phyloP scores from a whole-genome alignment of 1,140 invertebrate species.

The Microplitis demolitor region DNA sequence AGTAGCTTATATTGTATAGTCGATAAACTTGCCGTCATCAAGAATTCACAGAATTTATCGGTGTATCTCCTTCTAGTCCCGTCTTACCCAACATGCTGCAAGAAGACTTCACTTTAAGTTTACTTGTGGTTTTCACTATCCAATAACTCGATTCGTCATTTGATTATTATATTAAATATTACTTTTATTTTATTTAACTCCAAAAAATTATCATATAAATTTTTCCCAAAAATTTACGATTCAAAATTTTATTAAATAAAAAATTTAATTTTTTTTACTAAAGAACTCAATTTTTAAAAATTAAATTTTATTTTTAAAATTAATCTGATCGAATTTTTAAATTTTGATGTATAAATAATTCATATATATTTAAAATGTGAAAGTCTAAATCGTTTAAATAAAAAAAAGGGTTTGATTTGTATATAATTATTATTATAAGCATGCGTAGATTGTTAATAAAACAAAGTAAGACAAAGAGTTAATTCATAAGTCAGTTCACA shows the following conservation, averaged over 20 bases:
- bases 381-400: not conserved
- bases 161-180: not conserved
- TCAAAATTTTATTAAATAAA: too few species aligned
- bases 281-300: too few species aligned
- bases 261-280: too few species aligned
- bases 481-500: constrained; percentile 29
- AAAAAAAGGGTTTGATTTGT: not conserved
- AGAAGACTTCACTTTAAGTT: constrained; percentile 7
- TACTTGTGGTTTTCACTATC: not conserved
- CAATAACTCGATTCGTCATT: constrained; percentile 11
- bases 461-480: not conserved
- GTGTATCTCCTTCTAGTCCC: not conserved
- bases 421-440: not conserved
- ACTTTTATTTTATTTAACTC: too few species aligned
- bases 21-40: constrained; percentile 2
- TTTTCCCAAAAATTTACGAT: too few species aligned
- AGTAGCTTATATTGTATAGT: not conserved
- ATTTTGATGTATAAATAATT: too few species aligned
- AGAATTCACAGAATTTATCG: constrained; percentile 9
- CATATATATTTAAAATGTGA: not conserved
- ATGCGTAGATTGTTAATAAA: not conserved
- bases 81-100: not conserved
- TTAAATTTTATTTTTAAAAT: too few species aligned
- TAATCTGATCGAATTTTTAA: too few species aligned
- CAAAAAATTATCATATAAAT: too few species aligned